phyloP scores from a whole-genome alignment of 2,113 vertebrate species.

The human region GRCh38 chr2:197266501-197267000 shows the following conservation, averaged over 20 bases:
- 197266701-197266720: neutral
- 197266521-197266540: neutral
- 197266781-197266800: neutral
- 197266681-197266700: neutral
- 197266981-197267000: neutral
- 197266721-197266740: constrained; percentile 43
- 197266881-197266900: constrained; percentile 25
- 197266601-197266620: neutral
- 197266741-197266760: neutral
- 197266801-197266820: neutral
- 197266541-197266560: neutral
- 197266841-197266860: neutral
- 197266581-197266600: neutral
- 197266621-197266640: neutral
- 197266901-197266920: neutral
- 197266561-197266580: neutral
- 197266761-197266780: neutral
- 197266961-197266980: neutral
- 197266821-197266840: neutral
- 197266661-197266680: neutral
- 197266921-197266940: neutral
- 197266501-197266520: neutral
- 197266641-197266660: neutral
- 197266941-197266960: neutral
- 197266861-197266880: neutral